Evolutionary conservation across 2,888 invertebrate genomes (phyloP).

Genomic region (Eledone cirrhosa): DNA sequence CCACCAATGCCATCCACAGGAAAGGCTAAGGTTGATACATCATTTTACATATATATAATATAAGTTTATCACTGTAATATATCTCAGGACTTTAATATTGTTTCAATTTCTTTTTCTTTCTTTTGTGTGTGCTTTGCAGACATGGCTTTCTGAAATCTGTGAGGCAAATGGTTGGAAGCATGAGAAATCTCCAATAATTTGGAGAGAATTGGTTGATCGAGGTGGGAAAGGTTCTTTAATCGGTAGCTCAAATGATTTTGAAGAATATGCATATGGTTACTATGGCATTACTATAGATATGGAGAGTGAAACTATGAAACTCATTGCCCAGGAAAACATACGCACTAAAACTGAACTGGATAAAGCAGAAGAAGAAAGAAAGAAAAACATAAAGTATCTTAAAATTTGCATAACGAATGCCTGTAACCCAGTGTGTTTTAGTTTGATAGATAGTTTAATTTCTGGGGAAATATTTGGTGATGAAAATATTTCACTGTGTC

Average conservation of each 20-base stretch:
- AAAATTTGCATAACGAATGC: constrained; percentile 63
- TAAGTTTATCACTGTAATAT: too few relatives aligned
- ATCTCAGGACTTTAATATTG: too few relatives aligned
- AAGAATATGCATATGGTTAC: constrained; percentile 63
- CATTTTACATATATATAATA: too few relatives aligned
- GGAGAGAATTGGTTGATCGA: constrained; percentile 66
- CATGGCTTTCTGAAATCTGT: constrained; percentile 60
- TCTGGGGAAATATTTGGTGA: constrained; percentile 56
- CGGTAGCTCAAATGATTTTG: constrained; percentile 66
- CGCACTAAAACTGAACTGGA: constrained; percentile 54
- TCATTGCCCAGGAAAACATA: constrained; percentile 60
- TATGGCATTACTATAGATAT: constrained; percentile 62
- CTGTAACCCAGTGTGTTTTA: constrained; percentile 51
- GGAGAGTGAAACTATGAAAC: constrained; percentile 57
- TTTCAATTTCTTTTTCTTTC: background rate
- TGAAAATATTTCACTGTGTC: constrained; percentile 54
- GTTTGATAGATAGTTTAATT: constrained; percentile 49
- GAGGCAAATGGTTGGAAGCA: constrained; percentile 61
- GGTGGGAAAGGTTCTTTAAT: constrained; percentile 67
- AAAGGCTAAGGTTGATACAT: too few relatives aligned
- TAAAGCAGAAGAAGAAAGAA: constrained; percentile 49
- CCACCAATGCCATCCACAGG: too few relatives aligned
- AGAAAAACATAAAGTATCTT: constrained; percentile 52
- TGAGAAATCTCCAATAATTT: constrained; percentile 64
- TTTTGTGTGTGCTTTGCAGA: constrained; percentile 40